Percentiles rank a stretch among this genome's conserved stretches.
Evolutionary conservation across 2,113 vertebrate species (phyloP).

Genomic region (Mormyrus lacerda): DNA sequence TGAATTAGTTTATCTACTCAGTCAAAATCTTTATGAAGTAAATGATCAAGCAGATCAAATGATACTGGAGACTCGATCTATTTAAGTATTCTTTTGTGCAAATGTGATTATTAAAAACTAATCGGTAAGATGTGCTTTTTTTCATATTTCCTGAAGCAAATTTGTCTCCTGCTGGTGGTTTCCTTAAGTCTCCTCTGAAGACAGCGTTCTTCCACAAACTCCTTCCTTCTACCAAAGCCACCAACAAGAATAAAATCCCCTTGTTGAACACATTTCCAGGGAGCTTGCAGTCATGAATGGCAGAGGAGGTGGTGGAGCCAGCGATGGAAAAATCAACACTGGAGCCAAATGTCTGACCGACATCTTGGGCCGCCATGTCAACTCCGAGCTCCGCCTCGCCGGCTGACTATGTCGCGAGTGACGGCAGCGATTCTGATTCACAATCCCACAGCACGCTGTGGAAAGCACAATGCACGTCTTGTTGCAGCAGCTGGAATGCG

Average conservation of each 20-base stretch:
- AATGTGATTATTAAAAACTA: background rate
- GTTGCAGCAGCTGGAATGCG: constrained; percentile 36
- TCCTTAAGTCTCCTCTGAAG: background rate
- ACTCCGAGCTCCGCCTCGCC: constrained; percentile 6
- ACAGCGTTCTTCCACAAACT: background rate
- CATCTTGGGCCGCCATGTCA: constrained; percentile 15
- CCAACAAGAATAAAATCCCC: constrained; percentile 33
- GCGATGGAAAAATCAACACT: background rate
- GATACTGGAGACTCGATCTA: background rate
- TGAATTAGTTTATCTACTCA: background rate
- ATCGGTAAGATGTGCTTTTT: background rate
- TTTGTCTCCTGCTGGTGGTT: background rate
- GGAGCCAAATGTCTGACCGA: constrained; percentile 14
- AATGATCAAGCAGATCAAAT: background rate
- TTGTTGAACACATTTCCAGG: constrained; percentile 32
- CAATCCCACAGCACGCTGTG: constrained; percentile 4
- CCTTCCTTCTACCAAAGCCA: constrained; percentile 5
- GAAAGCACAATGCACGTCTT: constrained; percentile 33
- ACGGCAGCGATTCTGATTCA: constrained; percentile 5
- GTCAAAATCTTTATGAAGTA: background rate
- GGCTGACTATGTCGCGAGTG: constrained; percentile 8
- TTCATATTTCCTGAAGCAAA: background rate
- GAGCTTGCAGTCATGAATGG: constrained; percentile 43
- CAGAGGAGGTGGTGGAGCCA: constrained; percentile 16
- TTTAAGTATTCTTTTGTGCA: background rate